phyloP scores from a whole-genome alignment of 2,113 vertebrate species.

The Oreochromis spilurus region DNA sequence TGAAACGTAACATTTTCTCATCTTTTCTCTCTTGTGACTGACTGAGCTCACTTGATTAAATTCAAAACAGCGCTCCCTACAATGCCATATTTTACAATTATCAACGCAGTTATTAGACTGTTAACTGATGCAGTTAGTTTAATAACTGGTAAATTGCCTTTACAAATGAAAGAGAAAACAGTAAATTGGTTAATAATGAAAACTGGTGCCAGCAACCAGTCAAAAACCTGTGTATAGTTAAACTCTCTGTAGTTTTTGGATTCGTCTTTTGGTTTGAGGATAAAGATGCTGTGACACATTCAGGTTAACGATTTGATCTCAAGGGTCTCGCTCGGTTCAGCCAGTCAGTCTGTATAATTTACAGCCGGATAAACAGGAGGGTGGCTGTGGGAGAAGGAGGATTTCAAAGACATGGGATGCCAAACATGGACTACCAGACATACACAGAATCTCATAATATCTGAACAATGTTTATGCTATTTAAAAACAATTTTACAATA shows the following conservation, averaged over 20 bases:
- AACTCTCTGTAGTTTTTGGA: neutral
- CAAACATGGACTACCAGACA: neutral
- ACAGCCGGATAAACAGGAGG: neutral
- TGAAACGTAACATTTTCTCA: neutral
- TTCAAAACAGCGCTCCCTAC: neutral
- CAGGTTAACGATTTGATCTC: slow-evolving; percentile 23
- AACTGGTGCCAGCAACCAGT: neutral
- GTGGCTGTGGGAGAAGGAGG: neutral
- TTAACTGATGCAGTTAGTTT: neutral
- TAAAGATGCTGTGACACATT: slow-evolving; percentile 32
- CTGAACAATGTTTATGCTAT: neutral
- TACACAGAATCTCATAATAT: neutral
- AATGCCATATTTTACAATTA: neutral
- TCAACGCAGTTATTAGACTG: neutral
- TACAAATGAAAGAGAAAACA: neutral
- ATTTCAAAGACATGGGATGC: neutral
- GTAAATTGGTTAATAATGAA: neutral
- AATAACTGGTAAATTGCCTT: neutral
- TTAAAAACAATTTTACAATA: neutral
- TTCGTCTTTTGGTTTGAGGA: neutral
- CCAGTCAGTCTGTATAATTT: slow-evolving; percentile 13
- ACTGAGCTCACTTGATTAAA: neutral
- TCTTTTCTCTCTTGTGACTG: neutral
- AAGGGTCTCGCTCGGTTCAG: neutral
- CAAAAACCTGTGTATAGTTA: neutral